Percentiles rank a stretch among this genome's conserved stretches.
Evolutionary conservation across 2,888 invertebrate species (phyloP).

Genomic region (Fragum sueziense): DNA sequence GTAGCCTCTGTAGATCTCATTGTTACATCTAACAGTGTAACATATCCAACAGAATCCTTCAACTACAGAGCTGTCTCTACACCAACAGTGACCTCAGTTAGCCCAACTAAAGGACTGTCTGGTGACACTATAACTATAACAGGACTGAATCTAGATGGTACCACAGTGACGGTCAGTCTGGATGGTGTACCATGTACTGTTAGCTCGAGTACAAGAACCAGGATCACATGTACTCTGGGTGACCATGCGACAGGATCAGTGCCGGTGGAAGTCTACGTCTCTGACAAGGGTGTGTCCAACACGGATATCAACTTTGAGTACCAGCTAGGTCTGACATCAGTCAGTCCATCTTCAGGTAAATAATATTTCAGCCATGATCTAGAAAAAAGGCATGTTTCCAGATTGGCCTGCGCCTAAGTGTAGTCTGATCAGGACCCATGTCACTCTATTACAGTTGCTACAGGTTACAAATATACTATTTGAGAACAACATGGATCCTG

Average conservation of each 20-base stretch:
- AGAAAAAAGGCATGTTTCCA: too few relatives aligned
- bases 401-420: too few relatives aligned
- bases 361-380: too few relatives aligned
- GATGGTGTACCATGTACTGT: slow-evolving; percentile 61
- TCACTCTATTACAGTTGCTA: too few relatives aligned
- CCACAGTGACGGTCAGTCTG: slow-evolving; percentile 32
- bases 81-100: slow-evolving; percentile 58
- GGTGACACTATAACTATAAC: slow-evolving; percentile 61
- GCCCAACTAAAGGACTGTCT: slow-evolving; percentile 58
- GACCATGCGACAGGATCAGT: slow-evolving; percentile 57
- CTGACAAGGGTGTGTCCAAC: slow-evolving; percentile 59
- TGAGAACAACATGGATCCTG: too few relatives aligned
- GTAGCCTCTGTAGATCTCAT: slow-evolving; percentile 54
- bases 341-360: slow-evolving; percentile 63
- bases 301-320: slow-evolving; percentile 60
- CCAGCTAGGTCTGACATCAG: slow-evolving; percentile 45
- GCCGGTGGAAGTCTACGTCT: slow-evolving; percentile 54
- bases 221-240: slow-evolving; percentile 61
- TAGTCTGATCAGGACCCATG: too few relatives aligned
- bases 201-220: slow-evolving; percentile 32
- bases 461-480: too few relatives aligned
- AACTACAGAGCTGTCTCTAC: slow-evolving; percentile 54
- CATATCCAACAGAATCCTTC: slow-evolving; percentile 55
- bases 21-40: slow-evolving; percentile 61
- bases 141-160: slow-evolving; percentile 60